Percentiles rank a stretch among this genome's conserved stretches.
Evolutionary conservation across 2,113 vertebrate genomes (phyloP).

Genomic region (Rhinopithecus roxellana): DNA sequence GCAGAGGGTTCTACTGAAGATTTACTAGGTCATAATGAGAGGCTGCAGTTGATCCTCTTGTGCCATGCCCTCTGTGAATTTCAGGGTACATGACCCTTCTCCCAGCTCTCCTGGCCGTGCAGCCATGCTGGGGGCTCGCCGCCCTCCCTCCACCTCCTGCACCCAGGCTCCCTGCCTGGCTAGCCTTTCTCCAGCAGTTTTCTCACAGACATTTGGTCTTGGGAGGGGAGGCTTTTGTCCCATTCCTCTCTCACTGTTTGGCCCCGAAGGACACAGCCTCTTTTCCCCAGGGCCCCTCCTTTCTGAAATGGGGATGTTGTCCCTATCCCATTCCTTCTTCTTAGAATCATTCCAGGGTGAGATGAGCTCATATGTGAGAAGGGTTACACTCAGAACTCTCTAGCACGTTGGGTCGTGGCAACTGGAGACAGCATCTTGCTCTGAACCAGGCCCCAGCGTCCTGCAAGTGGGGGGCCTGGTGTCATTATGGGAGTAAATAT

Average conservation of each 20-base stretch:
- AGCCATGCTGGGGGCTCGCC: neutral
- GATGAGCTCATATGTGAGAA: neutral
- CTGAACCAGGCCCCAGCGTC: neutral
- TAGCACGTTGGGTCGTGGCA: neutral
- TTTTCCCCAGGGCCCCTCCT: neutral
- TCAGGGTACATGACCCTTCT: neutral
- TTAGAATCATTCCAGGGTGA: neutral
- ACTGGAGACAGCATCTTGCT: neutral
- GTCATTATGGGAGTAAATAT: neutral
- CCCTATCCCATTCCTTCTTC: neutral
- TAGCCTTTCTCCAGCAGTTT: neutral
- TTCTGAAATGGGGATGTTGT: neutral
- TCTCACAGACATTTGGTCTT: neutral
- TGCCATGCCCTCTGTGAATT: neutral
- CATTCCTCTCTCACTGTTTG: neutral
- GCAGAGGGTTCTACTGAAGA: neutral
- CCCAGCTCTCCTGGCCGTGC: neutral
- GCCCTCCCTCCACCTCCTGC: neutral
- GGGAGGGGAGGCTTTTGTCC: neutral
- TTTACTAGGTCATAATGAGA: neutral
- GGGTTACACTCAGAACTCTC: neutral
- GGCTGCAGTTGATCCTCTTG: neutral
- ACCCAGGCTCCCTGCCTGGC: neutral
- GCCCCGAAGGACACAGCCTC: neutral
- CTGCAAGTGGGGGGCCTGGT: neutral